Evolutionary conservation across 1,140 invertebrate species (phyloP).

Genomic region (Leptonema lineaticorne): DNA sequence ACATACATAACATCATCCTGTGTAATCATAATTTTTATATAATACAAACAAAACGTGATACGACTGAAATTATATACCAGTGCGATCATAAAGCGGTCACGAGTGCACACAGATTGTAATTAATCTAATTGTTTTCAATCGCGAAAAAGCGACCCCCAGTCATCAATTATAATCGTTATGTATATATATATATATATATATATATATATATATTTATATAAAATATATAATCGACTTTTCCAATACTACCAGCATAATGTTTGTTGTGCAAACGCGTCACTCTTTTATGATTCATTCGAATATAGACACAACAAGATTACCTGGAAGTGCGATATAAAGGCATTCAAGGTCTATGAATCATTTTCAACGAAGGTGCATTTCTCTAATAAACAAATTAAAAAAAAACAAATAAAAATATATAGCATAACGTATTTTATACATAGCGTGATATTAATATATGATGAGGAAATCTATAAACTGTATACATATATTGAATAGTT

Average conservation of each 20-base stretch:
- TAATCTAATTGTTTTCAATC: no score
- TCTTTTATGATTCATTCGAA: slow-evolving; percentile 6
- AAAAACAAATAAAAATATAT: not conserved
- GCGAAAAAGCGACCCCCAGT: no score
- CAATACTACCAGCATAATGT: not conserved
- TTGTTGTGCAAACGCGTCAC: slow-evolving; percentile 13
- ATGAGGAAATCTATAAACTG: not conserved
- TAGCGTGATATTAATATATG: no score
- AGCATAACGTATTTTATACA: not conserved
- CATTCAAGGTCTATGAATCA: slow-evolving; percentile 23
- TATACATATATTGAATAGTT: not conserved
- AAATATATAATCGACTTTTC: not conserved
- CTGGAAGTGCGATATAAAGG: slow-evolving; percentile 18
- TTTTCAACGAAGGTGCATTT: slow-evolving; percentile 10
- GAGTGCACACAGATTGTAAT: no score
- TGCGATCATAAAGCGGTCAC: no score
- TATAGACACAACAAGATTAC: slow-evolving; percentile 12
- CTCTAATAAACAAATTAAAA: no score
- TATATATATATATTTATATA: not conserved
- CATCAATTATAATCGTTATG: no score
- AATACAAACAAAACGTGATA: no score
- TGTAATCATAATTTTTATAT: no score
- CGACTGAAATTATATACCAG: no score
- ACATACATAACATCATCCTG: no score
- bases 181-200: not conserved